Evolutionary conservation across 2,888 invertebrate genomes (phyloP).

Genomic region (Agrotis segetum): DNA sequence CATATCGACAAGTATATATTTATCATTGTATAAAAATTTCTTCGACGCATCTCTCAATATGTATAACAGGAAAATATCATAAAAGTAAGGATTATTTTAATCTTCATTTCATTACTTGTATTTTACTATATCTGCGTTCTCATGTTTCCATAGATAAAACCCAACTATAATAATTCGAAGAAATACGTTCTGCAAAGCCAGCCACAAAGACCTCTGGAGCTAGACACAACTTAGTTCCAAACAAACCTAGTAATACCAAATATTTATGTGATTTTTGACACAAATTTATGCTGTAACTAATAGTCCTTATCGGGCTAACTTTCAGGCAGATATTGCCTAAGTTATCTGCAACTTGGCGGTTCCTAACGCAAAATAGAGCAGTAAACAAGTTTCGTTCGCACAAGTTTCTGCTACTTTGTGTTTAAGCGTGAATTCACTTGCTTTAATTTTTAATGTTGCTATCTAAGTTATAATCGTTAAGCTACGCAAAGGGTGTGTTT

Average conservation of each 20-base stretch:
- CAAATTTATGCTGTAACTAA: constrained; percentile 51
- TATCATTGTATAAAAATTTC: too few relatives aligned
- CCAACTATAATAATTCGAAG: too few relatives aligned
- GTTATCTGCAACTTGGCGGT: constrained; percentile 61
- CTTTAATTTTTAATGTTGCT: constrained; percentile 45
- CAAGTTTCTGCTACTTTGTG: constrained; percentile 52
- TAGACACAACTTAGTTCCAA: background rate
- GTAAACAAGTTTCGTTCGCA: constrained; percentile 59
- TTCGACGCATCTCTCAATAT: too few relatives aligned
- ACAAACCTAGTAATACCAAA: background rate
- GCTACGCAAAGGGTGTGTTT: background rate
- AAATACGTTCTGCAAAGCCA: too few relatives aligned
- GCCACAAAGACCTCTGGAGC: background rate
- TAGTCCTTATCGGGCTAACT: constrained; percentile 60
- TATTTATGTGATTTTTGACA: constrained; percentile 47
- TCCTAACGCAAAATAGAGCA: constrained; percentile 61
- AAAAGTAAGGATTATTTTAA: too few relatives aligned
- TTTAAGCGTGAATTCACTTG: constrained; percentile 38
- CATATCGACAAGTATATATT: too few relatives aligned
- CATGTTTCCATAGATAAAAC: too few relatives aligned
- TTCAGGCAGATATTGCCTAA: constrained; percentile 63
- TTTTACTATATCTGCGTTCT: too few relatives aligned
- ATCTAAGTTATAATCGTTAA: constrained; percentile 9
- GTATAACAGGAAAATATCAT: too few relatives aligned
- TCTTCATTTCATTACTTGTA: too few relatives aligned